Conservation (phyloP, 23 tunicate genomes). For the Ciona savignyi region DNA sequence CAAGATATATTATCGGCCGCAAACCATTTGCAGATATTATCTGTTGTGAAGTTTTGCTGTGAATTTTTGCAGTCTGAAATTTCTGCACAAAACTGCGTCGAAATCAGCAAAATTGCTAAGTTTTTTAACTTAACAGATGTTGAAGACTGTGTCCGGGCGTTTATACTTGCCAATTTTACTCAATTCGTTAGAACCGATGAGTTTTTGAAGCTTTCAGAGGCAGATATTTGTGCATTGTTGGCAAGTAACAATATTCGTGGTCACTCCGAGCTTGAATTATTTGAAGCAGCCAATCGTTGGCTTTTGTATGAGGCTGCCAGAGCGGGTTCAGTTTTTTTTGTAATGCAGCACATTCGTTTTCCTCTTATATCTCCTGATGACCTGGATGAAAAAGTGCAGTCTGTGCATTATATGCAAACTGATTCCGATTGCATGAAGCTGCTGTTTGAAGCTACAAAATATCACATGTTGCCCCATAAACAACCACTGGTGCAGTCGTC, state of each 20-base stretch:
- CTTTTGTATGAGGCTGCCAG: conserved; percentile 58
- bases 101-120: conserved; percentile 86
- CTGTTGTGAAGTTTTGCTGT: conserved; percentile 87
- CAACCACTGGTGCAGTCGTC: conserved; percentile 74
- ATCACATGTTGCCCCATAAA: conserved; percentile 96
- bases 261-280: conserved; percentile 91
- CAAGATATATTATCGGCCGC: conserved; percentile 90
- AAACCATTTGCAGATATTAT: conserved; percentile 66
- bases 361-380: conserved; percentile 94
- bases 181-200: conserved; percentile 95
- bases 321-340: conserved; percentile 19
- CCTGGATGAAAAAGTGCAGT: conserved; percentile 87
- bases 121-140: conserved; percentile 87
- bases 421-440: conserved; percentile 87
- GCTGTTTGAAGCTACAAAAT: conserved; percentile 83
- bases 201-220: conserved; percentile 72
- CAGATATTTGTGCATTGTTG: conserved; percentile 71
- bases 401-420: conserved; percentile 77
- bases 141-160: conserved; percentile 60
- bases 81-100: conserved; percentile 88
- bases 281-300: conserved; percentile 95
- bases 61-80: conserved; percentile 84
- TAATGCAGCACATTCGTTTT: conserved; percentile 94
- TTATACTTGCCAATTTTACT: conserved; percentile 74
- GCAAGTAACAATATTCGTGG: conserved; percentile 81